These are phyloP conservation scores for Xiphias gladius DNA, from an alignment of 2,113 vertebrate genomes.

Conservation along the genomic window DNA sequence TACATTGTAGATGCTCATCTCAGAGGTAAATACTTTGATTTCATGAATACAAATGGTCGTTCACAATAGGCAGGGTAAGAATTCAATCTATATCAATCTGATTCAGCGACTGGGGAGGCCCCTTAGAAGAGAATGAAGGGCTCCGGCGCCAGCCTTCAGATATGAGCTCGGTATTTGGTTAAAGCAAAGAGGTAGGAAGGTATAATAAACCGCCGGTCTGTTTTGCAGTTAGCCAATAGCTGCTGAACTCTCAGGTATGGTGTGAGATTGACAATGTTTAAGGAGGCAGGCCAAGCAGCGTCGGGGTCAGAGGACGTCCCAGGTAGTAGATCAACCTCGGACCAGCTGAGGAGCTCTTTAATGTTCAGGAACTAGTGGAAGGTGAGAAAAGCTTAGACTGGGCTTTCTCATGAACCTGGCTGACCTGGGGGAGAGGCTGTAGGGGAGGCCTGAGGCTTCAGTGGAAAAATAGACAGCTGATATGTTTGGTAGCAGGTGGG, in stretches of 20 bases:
- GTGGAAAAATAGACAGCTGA: slow-evolving; percentile 67
- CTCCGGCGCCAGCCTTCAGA: slow-evolving; percentile 53
- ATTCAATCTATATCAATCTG: slow-evolving; percentile 80
- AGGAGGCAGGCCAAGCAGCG: slow-evolving; percentile 67
- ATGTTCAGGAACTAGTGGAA: slow-evolving; percentile 75
- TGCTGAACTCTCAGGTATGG: slow-evolving; percentile 63
- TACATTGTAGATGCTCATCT: slow-evolving; percentile 79
- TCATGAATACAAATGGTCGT: slow-evolving; percentile 81
- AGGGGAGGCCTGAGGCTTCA: slow-evolving; percentile 45
- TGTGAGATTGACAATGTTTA: slow-evolving; percentile 75
- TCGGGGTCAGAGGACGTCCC: slow-evolving; percentile 76
- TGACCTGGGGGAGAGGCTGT: slow-evolving; percentile 69
- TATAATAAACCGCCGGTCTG: slow-evolving; percentile 72
- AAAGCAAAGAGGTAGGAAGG: slow-evolving; percentile 60
- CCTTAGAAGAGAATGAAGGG: slow-evolving; percentile 70
- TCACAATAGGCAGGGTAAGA: slow-evolving; percentile 74
- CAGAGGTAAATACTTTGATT: slow-evolving; percentile 80
- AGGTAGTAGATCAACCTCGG: slow-evolving; percentile 73
- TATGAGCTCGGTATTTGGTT: slow-evolving; percentile 73
- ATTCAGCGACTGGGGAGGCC: slow-evolving; percentile 63
- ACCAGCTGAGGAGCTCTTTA: slow-evolving; percentile 74
- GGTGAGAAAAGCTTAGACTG: slow-evolving; percentile 83
- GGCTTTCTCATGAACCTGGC: slow-evolving; percentile 81
- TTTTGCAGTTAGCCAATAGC: slow-evolving; percentile 68
- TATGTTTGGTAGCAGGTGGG: slow-evolving; percentile 74